These are phyloP conservation scores for Onchidella celtica DNA, from an alignment of 2,888 invertebrate genomes.

Conservation along the genomic window DNA sequence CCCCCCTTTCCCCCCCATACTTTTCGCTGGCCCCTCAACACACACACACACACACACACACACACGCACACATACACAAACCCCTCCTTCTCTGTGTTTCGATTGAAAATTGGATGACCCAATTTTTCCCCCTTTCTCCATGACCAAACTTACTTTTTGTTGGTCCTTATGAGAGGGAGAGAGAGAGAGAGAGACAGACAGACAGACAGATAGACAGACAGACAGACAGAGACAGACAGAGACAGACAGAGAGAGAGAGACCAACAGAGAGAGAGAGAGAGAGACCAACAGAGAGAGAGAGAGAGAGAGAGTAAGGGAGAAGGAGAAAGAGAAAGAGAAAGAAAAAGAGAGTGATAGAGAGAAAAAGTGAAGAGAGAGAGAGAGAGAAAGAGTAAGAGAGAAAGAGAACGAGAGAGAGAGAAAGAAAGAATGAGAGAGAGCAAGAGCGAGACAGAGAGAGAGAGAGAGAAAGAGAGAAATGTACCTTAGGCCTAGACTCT, in stretches of 20 bases:
- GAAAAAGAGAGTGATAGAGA: background rate
- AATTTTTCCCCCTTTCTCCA: too few relatives aligned
- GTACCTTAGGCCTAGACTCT: too few relatives aligned
- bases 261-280: background rate
- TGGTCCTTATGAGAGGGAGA: background rate
- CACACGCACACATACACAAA: too few relatives aligned
- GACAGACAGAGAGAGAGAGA: background rate
- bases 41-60: too few relatives aligned
- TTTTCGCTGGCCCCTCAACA: too few relatives aligned
- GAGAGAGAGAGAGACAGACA: background rate
- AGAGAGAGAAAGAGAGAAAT: background rate
- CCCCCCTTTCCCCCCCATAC: too few relatives aligned
- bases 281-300: background rate
- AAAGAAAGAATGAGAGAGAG: background rate
- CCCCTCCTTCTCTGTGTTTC: too few relatives aligned
- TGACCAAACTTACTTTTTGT: too few relatives aligned
- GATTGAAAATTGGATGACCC: too few relatives aligned
- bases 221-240: background rate
- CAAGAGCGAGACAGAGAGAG: background rate
- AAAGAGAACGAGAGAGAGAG: background rate
- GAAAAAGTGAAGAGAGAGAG: background rate
- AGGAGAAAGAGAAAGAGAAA: background rate
- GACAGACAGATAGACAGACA: background rate
- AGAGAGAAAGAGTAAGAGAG: background rate
- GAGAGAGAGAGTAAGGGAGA: background rate